Percentiles rank a stretch among this genome's conserved stretches.
phyloP scores from a whole-genome alignment of 2,113 vertebrate species.

The Epinephelus fuscoguttatus region DNA sequence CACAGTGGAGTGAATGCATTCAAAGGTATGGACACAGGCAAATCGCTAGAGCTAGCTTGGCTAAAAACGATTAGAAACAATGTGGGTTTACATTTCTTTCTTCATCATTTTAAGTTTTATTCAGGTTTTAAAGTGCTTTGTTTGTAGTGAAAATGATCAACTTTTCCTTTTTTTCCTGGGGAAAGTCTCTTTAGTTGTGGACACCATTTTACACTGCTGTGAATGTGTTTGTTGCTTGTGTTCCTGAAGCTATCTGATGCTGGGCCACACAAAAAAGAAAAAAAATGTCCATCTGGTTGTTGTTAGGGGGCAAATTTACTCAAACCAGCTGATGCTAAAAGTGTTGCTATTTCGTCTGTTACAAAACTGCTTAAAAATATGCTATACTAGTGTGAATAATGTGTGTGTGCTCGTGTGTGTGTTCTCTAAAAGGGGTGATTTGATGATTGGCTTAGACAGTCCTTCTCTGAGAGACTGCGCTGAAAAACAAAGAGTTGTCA shows the following conservation, averaged over 20 bases:
- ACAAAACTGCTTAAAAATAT: neutral
- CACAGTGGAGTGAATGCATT: too few relatives aligned
- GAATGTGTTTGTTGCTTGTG: neutral
- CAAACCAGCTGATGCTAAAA: neutral
- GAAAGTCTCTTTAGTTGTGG: neutral
- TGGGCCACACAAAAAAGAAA: slow-evolving; percentile 12
- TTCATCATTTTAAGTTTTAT: neutral
- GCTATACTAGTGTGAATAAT: slow-evolving; percentile 27
- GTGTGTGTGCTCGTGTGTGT: slow-evolving; percentile 30
- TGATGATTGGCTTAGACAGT: slow-evolving; percentile 55
- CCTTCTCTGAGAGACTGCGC: slow-evolving; percentile 49
- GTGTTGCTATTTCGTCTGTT: slow-evolving; percentile 2
- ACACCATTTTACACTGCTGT: neutral
- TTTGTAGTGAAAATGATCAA: neutral
- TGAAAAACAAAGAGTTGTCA: slow-evolving; percentile 75
- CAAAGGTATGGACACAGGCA: too few relatives aligned
- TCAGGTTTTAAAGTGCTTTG: neutral
- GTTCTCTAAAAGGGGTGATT: slow-evolving; percentile 30
- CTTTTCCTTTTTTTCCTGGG: neutral
- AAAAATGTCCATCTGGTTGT: slow-evolving; percentile 33
- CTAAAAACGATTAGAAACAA: neutral
- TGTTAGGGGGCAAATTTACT: slow-evolving; percentile 1
- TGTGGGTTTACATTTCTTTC: neutral
- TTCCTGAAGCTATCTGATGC: slow-evolving; percentile 6
- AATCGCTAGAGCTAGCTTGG: neutral